These are phyloP conservation scores for Ischnura elegans DNA, from an alignment of 2,888 invertebrate species.

Conservation along the genomic window DNA sequence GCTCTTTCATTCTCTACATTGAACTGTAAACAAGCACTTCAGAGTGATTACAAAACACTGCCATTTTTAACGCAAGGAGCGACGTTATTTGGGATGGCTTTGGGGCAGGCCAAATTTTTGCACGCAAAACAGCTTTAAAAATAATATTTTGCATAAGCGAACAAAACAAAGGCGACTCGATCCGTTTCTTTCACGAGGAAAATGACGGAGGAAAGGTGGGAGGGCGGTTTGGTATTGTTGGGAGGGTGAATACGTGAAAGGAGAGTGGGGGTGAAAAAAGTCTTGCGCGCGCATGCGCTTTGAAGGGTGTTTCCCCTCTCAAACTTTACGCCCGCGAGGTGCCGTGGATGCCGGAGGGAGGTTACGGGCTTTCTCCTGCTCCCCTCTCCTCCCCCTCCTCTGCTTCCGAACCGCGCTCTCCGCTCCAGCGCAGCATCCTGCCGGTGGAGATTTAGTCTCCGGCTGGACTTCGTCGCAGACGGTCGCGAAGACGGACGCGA, in stretches of 20 bases:
- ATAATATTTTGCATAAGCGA: background rate
- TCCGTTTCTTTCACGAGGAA: constrained; percentile 1
- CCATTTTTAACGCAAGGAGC: no score
- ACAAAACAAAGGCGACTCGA: background rate
- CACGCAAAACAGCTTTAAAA: background rate
- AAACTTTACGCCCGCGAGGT: background rate
- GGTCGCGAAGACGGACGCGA: no score
- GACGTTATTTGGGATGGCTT: no score
- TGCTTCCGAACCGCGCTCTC: no score
- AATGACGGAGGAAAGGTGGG: background rate
- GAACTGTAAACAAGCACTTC: no score
- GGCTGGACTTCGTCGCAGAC: background rate
- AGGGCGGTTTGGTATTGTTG: background rate
- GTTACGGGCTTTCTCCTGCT: background rate
- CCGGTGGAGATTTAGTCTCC: background rate
- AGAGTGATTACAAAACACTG: no score
- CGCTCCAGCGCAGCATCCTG: background rate
- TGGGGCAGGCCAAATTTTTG: no score
- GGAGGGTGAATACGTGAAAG: no score
- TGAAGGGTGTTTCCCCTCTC: background rate
- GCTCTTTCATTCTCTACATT: no score
- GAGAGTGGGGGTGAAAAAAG: no score
- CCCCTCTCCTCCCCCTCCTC: no score
- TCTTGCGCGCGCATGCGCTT: background rate
- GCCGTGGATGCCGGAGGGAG: background rate